phyloP scores from a whole-genome alignment of 2,888 invertebrate genomes.

The Epinotia nisella region DNA sequence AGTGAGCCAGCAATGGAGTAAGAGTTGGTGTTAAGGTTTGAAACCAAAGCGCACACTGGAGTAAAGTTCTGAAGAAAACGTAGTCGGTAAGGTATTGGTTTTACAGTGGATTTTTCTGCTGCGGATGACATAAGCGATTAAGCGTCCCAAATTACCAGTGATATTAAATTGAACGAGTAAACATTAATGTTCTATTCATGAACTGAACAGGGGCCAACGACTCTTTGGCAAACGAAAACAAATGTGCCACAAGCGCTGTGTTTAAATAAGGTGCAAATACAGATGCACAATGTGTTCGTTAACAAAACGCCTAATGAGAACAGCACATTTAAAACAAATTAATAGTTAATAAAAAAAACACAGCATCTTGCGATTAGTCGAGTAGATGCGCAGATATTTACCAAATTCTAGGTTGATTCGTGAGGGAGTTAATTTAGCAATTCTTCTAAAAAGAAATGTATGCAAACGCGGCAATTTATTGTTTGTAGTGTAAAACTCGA shows the following conservation, averaged over 20 bases:
- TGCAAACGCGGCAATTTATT: neutral
- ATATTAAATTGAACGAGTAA: conserved; percentile 61
- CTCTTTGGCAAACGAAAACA: conserved; percentile 58
- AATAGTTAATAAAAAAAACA: conserved; percentile 35
- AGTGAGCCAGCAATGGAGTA: conserved; percentile 39
- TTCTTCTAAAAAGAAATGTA: neutral
- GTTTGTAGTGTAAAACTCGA: no score
- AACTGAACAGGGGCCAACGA: conserved; percentile 64
- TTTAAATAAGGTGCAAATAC: conserved; percentile 47
- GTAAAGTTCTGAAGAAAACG: conserved; percentile 1
- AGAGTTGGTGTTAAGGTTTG: conserved; percentile 6
- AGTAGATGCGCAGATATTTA: neutral
- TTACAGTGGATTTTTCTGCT: conserved; percentile 37
- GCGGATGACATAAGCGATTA: conserved; percentile 57
- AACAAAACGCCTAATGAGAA: conserved; percentile 42
- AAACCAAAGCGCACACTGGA: conserved; percentile 6
- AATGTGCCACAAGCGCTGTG: conserved; percentile 52
- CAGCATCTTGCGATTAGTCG: neutral
- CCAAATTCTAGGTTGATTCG: neutral
- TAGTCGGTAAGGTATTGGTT: conserved; percentile 2
- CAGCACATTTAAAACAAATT: conserved; percentile 4
- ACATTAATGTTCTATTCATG: conserved; percentile 59
- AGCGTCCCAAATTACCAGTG: conserved; percentile 56
- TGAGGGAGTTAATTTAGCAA: neutral
- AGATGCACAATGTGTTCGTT: conserved; percentile 48